A percentile compares a stretch with the other conserved stretches of the same genome.
phyloP scores from a whole-genome alignment of 2,113 vertebrate genomes.

The Capreolus pygargus region DNA sequence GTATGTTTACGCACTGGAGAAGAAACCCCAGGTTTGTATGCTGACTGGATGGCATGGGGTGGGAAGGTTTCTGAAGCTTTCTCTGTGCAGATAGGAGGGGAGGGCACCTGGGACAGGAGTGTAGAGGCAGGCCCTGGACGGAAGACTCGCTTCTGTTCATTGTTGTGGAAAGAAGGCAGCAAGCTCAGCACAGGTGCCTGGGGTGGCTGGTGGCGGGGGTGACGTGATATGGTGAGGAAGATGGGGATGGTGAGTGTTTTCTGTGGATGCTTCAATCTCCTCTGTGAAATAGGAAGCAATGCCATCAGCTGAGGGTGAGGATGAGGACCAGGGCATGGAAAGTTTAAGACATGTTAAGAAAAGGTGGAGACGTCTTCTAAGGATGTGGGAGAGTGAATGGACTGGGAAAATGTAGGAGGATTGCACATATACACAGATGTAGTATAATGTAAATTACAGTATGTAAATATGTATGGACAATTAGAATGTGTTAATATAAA shows the following conservation, averaged over 20 bases:
- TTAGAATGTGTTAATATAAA: background rate
- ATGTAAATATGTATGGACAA: no score
- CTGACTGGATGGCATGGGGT: background rate
- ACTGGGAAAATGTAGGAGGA: background rate
- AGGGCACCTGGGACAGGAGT: no score
- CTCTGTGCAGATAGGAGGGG: no score
- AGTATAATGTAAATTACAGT: background rate
- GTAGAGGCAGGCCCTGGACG: background rate
- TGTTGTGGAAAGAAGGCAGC: fast-evolving
- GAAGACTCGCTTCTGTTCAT: no score
- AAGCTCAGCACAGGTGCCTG: background rate
- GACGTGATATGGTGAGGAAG: background rate
- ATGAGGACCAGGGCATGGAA: background rate
- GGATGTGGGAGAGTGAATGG: background rate
- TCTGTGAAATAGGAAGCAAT: background rate
- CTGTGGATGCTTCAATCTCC: background rate
- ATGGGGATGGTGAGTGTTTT: background rate
- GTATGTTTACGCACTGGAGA: background rate
- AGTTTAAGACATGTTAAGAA: background rate
- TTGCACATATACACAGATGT: background rate
- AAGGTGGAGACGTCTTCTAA: background rate
- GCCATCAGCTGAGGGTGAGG: background rate
- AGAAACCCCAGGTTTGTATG: background rate
- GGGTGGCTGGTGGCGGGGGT: background rate
- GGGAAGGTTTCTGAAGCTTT: background rate